phyloP scores from a whole-genome alignment of 2,113 vertebrate species.

The Podocnemis expansa region DNA sequence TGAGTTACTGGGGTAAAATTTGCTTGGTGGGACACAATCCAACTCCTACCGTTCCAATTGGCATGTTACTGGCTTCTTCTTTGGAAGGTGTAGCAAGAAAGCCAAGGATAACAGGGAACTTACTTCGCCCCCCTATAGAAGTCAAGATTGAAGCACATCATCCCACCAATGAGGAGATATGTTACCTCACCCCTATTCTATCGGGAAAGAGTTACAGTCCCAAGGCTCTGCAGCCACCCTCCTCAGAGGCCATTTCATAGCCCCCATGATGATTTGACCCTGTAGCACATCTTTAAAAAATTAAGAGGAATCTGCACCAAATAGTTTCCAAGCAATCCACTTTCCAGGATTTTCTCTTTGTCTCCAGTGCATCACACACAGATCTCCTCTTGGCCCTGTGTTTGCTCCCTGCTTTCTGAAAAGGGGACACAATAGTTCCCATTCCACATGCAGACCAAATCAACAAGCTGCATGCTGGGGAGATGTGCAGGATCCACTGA shows the following conservation, averaged over 20 bases:
- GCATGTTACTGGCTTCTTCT: not conserved
- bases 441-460: not conserved
- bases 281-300: not conserved
- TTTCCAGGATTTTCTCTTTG: not conserved
- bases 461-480: not conserved
- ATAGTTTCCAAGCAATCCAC: not conserved
- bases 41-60: constrained; percentile 27
- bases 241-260: not conserved
- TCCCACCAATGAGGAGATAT: rapidly evolving
- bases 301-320: not conserved
- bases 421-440: not conserved
- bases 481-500: not conserved
- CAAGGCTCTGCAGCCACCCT: not conserved
- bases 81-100: not conserved
- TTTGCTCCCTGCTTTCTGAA: not conserved
- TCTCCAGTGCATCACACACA: not conserved
- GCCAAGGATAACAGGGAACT: not conserved
- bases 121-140: not conserved
- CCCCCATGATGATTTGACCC: not conserved
- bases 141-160: not conserved
- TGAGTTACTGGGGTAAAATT: constrained; percentile 64
- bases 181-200: not conserved
- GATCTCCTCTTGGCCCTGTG: not conserved
- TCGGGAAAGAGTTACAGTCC: not conserved
- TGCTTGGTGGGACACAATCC: constrained; percentile 68